Evolutionary conservation across 2,113 vertebrate species (phyloP), one percentile per base, ranked within the genome.

Genomic region (Ochotona princeps): DNA sequence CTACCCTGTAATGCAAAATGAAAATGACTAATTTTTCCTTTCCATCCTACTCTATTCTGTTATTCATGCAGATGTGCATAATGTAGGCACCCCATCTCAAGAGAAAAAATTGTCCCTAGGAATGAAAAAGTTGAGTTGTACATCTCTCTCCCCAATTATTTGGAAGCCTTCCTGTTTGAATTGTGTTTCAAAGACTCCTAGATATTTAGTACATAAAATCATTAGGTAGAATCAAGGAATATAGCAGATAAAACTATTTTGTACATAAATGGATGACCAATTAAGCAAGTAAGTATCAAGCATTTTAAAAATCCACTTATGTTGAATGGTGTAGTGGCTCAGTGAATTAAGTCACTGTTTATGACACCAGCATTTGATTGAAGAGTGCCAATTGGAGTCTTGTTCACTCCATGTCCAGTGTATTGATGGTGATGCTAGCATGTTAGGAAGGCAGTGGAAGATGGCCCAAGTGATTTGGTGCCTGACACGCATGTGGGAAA

Each of bases 221-320:
- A 2, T 82, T 76, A 95, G 89, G 54, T 35, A 70, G 2, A 67
- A 13, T 83, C 32, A 69, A 81, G 6, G 44, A 65, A 92, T 20
- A 1, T 15, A 78, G 5, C 14, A 80, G 51, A 81, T 28, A 72
- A 5, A 38, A 89, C 2, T 74, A 83, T 76, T 91, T 92, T 51
- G 57, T 74, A 63, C 44, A 1, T 67, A 83, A 90, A 8, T 28
- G 3, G 17, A 63, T 75, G 47, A 67, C 38, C 57, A 83, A 26
- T 54, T 95, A 92, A 90, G n/a, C 10, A 92, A 70, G 73, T 75
- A 83, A 86, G 65, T 66, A 20, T 2, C 49, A 65, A 25, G 57
- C 54, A 69, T 2, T 15, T 91, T 94, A 86, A 63, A 87, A 18
- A 54, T 54, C 3, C 21, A n/a, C 13, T n/a, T 84, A 38, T 57